These are phyloP conservation scores for Anoplius nigerrimus DNA, from an alignment of 2,888 invertebrate genomes.

Conservation along the genomic window DNA sequence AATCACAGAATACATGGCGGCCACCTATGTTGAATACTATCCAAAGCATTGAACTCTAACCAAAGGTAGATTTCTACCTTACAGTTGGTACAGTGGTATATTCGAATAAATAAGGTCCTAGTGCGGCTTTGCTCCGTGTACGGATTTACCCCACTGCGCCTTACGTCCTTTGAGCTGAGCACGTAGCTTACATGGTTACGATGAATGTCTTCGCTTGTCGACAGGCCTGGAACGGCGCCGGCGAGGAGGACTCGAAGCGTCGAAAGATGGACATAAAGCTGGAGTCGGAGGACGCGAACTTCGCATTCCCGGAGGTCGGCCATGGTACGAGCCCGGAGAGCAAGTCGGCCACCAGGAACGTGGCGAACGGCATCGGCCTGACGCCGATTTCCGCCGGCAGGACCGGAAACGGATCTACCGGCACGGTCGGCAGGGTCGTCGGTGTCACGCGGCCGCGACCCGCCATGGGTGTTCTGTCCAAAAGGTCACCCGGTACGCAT, in stretches of 20 bases:
- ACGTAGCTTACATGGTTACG: too few relatives aligned
- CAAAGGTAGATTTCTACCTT: too few relatives aligned
- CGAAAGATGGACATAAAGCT: conserved; percentile 82
- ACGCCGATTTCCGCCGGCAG: conserved; percentile 57
- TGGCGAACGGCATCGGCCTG: conserved; percentile 53
- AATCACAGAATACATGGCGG: too few relatives aligned
- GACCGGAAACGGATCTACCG: conserved; percentile 73
- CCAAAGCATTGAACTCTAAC: too few relatives aligned
- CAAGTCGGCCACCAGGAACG: conserved; percentile 54
- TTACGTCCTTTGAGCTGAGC: too few relatives aligned
- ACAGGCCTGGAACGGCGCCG: conserved; percentile 70
- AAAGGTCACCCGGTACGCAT: conserved; percentile 77
- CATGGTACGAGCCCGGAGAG: conserved; percentile 60
- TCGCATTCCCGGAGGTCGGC: conserved; percentile 79
- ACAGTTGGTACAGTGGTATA: too few relatives aligned
- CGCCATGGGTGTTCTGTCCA: conserved; percentile 77
- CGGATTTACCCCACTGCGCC: too few relatives aligned
- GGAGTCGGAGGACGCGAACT: conserved; percentile 84
- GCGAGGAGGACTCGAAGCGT: conserved; percentile 78
- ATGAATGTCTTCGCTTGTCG: conserved; percentile 3
- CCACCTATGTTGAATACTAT: too few relatives aligned
- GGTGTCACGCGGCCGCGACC: conserved; percentile 77
- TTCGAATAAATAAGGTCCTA: too few relatives aligned
- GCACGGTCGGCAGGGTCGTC: conserved; percentile 76
- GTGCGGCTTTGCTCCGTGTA: too few relatives aligned